Percentiles rank a stretch among this genome's conserved stretches.
Evolutionary conservation across 2,888 invertebrate genomes (phyloP).

Genomic region (Drosophila mulleri): DNA sequence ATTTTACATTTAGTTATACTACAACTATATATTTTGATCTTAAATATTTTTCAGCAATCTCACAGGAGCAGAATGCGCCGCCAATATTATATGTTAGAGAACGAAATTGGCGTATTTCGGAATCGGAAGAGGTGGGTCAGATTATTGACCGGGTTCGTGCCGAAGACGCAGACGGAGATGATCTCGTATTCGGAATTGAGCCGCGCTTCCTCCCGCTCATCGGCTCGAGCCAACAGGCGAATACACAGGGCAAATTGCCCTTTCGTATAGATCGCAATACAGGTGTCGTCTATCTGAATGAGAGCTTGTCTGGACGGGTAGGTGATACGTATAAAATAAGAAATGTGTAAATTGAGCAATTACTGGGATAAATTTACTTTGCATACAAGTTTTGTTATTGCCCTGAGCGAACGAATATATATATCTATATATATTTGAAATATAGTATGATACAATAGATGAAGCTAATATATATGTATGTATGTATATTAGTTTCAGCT

Average conservation of each 20-base stretch:
- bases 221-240: slow-evolving; percentile 48
- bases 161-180: slow-evolving; percentile 88
- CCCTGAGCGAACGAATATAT: too few species aligned
- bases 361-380: not conserved
- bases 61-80: slow-evolving; percentile 85
- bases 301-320: slow-evolving; percentile 91
- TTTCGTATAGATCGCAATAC: slow-evolving; percentile 91
- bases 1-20: too few species aligned
- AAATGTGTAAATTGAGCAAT: not conserved
- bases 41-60: slow-evolving; percentile 59
- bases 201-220: slow-evolving; percentile 85
- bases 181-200: slow-evolving; percentile 89
- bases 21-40: not conserved
- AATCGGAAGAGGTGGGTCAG: slow-evolving; percentile 90
- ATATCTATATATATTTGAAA: too few species aligned
- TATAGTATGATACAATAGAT: too few species aligned
- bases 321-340: slow-evolving; percentile 75
- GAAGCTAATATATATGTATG: too few species aligned
- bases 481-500: too few species aligned
- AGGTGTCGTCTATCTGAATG: slow-evolving; percentile 92
- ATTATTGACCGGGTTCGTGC: slow-evolving; percentile 90
- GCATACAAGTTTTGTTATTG: too few species aligned
- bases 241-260: slow-evolving; percentile 86
- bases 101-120: slow-evolving; percentile 91
- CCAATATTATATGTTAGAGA: slow-evolving; percentile 89